phyloP scores from a whole-genome alignment of 2,797 vertebrate genomes.

The Sphenopsis melanotis region DNA sequence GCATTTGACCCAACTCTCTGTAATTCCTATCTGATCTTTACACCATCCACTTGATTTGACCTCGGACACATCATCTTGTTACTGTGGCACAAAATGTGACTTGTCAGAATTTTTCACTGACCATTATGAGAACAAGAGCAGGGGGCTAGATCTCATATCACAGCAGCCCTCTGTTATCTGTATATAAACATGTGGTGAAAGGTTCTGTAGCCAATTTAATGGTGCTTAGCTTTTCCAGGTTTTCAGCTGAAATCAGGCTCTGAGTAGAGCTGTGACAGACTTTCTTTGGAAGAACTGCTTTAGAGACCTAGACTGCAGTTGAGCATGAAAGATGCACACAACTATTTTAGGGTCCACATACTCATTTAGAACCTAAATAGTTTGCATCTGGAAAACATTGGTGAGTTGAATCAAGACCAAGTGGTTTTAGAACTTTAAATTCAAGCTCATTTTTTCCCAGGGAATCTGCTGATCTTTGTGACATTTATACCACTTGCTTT shows the following conservation, averaged over 20 bases:
- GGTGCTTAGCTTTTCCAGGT: neutral
- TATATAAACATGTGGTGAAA: neutral
- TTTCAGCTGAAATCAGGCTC: neutral
- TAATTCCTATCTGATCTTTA: neutral
- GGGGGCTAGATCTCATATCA: neutral
- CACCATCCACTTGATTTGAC: neutral
- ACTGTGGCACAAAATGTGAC: neutral
- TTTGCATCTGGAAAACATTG: slow-evolving; percentile 34
- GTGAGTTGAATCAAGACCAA: slow-evolving; percentile 9
- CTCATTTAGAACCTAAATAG: neutral
- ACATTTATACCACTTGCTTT: slow-evolving; percentile 37
- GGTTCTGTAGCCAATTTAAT: neutral
- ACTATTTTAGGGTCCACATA: neutral
- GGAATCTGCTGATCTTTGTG: slow-evolving; percentile 50
- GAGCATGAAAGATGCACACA: neutral
- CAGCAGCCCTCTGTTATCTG: neutral
- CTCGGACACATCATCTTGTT: neutral
- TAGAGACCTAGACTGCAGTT: neutral
- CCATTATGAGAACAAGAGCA: neutral
- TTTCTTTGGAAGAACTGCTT: neutral
- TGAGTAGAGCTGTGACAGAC: neutral
- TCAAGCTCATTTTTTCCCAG: neutral
- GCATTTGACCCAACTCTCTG: neutral
- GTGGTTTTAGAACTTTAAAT: slow-evolving; percentile 33
- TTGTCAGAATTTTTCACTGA: neutral